Percentiles rank a stretch among this genome's conserved stretches.
Evolutionary conservation across 2,797 vertebrate species (phyloP).

Genomic region (Coccyzus lansbergi): DNA sequence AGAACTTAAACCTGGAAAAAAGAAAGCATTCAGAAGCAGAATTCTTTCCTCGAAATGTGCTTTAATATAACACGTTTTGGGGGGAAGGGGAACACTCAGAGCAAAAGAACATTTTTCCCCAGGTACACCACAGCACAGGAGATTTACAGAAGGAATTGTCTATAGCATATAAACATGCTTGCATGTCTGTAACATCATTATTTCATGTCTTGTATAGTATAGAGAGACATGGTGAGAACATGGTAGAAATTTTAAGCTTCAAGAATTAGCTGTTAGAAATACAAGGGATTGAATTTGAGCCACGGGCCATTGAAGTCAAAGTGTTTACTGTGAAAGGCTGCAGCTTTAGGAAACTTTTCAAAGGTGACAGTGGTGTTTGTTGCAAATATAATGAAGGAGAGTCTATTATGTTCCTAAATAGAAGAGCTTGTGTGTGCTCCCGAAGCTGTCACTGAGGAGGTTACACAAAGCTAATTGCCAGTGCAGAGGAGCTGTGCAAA

Average conservation of each 20-base stretch:
- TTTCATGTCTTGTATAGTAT: neutral
- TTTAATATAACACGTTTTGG: neutral
- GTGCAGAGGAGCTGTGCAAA: neutral
- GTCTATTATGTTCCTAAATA: neutral
- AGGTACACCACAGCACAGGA: neutral
- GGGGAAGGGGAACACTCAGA: neutral
- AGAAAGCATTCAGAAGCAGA: neutral
- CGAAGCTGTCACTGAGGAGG: neutral
- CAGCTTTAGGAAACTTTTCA: neutral
- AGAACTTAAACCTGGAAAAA: neutral
- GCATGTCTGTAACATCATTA: neutral
- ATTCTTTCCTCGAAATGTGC: neutral
- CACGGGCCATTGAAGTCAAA: neutral
- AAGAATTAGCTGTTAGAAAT: neutral
- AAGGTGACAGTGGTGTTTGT: neutral
- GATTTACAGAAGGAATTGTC: neutral
- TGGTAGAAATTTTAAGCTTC: neutral
- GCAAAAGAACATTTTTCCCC: neutral
- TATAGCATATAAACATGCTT: neutral
- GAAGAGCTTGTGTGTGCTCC: neutral
- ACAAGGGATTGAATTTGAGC: neutral
- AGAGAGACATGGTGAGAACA: neutral
- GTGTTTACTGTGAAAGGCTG: neutral
- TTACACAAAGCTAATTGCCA: rapidly evolving
- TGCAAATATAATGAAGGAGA: neutral